phyloP scores from a whole-genome alignment of 2,797 vertebrate species.

The Muraenolepis orangiensis region DNA sequence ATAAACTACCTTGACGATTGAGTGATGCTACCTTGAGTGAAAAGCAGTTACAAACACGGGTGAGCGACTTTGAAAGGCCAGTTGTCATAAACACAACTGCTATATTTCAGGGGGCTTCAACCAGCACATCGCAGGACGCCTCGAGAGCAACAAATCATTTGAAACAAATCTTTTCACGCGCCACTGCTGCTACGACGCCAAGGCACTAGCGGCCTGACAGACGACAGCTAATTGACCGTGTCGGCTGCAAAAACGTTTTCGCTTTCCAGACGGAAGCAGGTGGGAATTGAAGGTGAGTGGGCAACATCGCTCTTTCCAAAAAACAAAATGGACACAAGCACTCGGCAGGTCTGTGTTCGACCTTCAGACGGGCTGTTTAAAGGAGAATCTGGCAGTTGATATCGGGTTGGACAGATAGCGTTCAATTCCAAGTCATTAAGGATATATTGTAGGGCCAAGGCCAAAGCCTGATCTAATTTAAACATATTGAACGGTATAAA shows the following conservation, averaged over 20 bases:
- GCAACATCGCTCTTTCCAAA: conserved; percentile 13
- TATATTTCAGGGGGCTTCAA: conserved; percentile 32
- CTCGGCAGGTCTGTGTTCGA: neutral
- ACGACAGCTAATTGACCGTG: conserved; percentile 48
- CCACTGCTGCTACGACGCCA: conserved; percentile 31
- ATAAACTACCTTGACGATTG: too few relatives aligned
- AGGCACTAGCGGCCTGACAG: conserved; percentile 38
- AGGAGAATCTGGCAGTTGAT: neutral
- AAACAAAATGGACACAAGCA: neutral
- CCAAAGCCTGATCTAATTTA: neutral
- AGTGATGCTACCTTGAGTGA: too few relatives aligned
- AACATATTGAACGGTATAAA: neutral
- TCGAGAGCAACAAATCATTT: conserved; percentile 45
- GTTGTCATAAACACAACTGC: conserved; percentile 4
- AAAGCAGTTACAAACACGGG: neutral
- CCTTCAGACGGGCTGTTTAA: neutral
- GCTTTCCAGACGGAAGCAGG: conserved; percentile 30
- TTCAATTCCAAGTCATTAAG: neutral
- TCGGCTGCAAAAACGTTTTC: conserved; percentile 45
- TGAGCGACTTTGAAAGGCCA: neutral
- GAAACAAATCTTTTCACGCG: conserved; percentile 37
- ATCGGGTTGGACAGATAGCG: neutral
- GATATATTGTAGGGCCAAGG: neutral
- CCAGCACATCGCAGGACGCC: too few relatives aligned
- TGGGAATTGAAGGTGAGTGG: conserved; percentile 12